Evolutionary conservation across 2,113 vertebrate species (phyloP).

Genomic region (Campylomormyrus tamandua): DNA sequence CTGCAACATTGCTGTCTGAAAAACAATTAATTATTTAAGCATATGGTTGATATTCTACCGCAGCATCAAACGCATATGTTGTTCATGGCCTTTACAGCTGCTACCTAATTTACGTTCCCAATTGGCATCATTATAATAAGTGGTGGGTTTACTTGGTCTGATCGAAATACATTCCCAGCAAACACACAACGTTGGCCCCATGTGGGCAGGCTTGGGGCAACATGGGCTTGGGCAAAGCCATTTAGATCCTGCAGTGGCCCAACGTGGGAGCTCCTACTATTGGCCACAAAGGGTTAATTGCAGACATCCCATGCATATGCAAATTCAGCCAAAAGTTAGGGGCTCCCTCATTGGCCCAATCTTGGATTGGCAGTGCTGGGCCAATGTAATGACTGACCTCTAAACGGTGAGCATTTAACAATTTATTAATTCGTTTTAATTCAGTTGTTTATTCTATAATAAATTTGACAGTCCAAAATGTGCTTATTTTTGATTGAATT

Average conservation of each 20-base stretch:
- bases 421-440: not conserved
- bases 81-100: not conserved
- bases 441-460: too few species aligned
- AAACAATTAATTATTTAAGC: not conserved
- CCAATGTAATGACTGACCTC: not conserved
- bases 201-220: not conserved
- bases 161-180: not conserved
- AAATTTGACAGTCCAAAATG: too few species aligned
- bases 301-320: not conserved
- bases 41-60: not conserved
- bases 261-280: not conserved
- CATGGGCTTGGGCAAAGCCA: not conserved
- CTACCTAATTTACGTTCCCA: not conserved
- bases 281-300: not conserved
- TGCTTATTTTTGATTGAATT: not conserved
- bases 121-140: not conserved
- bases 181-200: not conserved
- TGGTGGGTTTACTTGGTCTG: not conserved
- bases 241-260: too few species aligned
- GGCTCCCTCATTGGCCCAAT: not conserved
- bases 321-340: not conserved
- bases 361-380: not conserved
- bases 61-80: not conserved
- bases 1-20: not conserved
- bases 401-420: not conserved